Evolutionary conservation across 2,888 invertebrate genomes (phyloP).

Genomic region (Archips xylosteana): DNA sequence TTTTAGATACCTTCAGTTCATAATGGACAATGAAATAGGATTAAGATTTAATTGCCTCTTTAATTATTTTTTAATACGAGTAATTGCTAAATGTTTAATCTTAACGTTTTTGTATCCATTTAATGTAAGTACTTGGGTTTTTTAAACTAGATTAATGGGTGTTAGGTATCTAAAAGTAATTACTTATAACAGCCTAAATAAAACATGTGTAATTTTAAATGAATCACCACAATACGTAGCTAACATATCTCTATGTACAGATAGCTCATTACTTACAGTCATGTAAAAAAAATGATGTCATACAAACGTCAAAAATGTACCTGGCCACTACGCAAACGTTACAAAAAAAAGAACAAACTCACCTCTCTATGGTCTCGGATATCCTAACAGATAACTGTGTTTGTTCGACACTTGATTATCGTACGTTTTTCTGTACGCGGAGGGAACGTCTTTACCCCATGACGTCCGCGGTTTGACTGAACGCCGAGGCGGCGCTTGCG

Average conservation of each 20-base stretch:
- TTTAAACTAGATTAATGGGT: not conserved
- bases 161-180: conserved; percentile 4
- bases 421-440: conserved; percentile 11
- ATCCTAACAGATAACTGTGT: conserved; percentile 78
- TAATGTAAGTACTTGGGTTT: not conserved
- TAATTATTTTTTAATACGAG: too few relatives aligned
- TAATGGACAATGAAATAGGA: not conserved
- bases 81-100: too few relatives aligned
- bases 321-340: conserved; percentile 65
- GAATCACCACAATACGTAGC: conserved; percentile 26
- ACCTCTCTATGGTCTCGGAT: conserved; percentile 66
- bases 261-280: not conserved
- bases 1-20: not conserved
- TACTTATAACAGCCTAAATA: conserved; percentile 18
- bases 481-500: conserved; percentile 74
- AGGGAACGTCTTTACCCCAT: conserved; percentile 58
- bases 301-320: conserved; percentile 56
- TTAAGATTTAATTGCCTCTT: too few relatives aligned
- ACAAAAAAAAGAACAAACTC: conserved; percentile 59
- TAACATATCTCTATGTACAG: conserved; percentile 14
- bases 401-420: conserved; percentile 50
- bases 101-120: not conserved
- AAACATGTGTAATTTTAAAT: conserved; percentile 35
- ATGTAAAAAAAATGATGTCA: conserved; percentile 14
- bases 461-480: conserved; percentile 68